Percentiles rank a stretch among this genome's conserved stretches.
phyloP scores from a whole-genome alignment of 2,797 vertebrate genomes.

The Gallinago stenura region DNA sequence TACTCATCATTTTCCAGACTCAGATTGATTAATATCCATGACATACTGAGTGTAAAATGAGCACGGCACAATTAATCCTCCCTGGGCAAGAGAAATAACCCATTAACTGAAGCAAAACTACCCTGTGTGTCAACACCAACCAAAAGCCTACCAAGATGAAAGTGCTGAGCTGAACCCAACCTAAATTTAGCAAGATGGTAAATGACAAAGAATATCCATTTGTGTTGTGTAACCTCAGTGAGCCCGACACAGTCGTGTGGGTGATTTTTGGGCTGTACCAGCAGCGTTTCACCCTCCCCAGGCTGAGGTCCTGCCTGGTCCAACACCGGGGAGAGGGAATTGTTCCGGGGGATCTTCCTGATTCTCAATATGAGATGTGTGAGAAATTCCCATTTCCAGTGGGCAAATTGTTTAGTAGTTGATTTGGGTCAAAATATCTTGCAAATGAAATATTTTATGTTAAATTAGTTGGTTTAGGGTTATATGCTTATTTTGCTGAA shows the following conservation, averaged over 20 bases:
- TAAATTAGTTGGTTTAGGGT: neutral
- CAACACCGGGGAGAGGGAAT: neutral
- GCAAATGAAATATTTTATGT: neutral
- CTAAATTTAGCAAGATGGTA: neutral
- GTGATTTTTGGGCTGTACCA: neutral
- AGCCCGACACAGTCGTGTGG: neutral
- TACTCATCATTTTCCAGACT: conserved; percentile 44
- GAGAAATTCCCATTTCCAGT: neutral
- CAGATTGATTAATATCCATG: conserved; percentile 44
- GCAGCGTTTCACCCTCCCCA: fast-evolving
- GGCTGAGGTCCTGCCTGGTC: neutral
- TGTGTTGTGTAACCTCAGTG: neutral
- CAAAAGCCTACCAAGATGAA: neutral
- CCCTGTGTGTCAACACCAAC: neutral
- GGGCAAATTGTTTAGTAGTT: neutral
- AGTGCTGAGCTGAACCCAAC: neutral
- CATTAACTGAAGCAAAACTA: conserved; percentile 31
- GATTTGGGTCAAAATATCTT: neutral
- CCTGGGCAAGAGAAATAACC: conserved; percentile 20
- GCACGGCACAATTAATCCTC: neutral
- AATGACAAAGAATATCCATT: neutral
- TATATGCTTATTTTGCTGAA: neutral
- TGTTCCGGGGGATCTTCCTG: neutral
- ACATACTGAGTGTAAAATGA: conserved; percentile 38
- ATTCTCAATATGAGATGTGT: neutral